These are phyloP conservation scores for Drosophila meridiana DNA, from an alignment of 2,888 invertebrate species.

Conservation along the genomic window DNA sequence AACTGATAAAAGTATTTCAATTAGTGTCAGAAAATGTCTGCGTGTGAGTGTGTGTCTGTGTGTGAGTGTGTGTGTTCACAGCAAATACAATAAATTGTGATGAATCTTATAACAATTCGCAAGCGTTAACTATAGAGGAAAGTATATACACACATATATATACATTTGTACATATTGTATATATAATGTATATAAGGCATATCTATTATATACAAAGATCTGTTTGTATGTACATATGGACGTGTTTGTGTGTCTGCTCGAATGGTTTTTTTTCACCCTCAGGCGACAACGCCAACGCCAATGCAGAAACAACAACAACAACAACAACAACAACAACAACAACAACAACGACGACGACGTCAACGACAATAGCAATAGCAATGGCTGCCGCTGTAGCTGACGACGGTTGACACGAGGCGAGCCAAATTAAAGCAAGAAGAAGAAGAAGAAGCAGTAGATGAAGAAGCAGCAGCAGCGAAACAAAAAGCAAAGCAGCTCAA, in stretches of 20 bases:
- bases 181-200: background rate
- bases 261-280: slow-evolving; percentile 80
- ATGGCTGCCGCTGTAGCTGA: slow-evolving; percentile 64
- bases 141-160: slow-evolving; percentile 8
- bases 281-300: slow-evolving; percentile 80
- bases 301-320: slow-evolving; percentile 42
- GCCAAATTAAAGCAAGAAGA: slow-evolving; percentile 61
- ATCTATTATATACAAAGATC: slow-evolving; percentile 5
- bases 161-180: background rate
- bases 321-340: slow-evolving; percentile 31
- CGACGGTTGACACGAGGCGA: slow-evolving; percentile 77
- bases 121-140: slow-evolving; percentile 35
- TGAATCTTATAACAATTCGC: slow-evolving; percentile 65
- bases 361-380: slow-evolving; percentile 50
- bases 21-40: slow-evolving; percentile 69
- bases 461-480: slow-evolving; percentile 14
- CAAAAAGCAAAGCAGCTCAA: slow-evolving; percentile 23
- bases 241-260: slow-evolving; percentile 60
- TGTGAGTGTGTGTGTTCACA: slow-evolving; percentile 4
- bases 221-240: slow-evolving; percentile 23
- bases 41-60: background rate
- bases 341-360: slow-evolving; percentile 62
- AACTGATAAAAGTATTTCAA: slow-evolving; percentile 79
- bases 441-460: slow-evolving; percentile 8
- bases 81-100: slow-evolving; percentile 54